Evolutionary conservation across 2,888 invertebrate genomes (phyloP).

Genomic region (Girardia tigrina): DNA sequence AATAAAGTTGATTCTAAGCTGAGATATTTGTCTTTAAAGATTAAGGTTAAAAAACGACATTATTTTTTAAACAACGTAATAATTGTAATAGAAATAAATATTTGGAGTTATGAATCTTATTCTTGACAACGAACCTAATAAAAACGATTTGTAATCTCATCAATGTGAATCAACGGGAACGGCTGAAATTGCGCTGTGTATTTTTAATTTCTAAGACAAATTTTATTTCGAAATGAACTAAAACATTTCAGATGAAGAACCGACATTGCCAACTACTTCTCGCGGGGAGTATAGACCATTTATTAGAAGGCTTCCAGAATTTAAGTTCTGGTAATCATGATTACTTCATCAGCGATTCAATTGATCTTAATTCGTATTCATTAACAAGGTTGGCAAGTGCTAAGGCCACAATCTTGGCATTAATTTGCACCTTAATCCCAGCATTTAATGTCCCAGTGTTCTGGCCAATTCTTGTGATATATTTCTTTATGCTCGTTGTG

Average conservation of each 20-base stretch:
- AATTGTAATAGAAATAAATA: too few relatives aligned
- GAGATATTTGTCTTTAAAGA: too few relatives aligned
- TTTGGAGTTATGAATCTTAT: too few relatives aligned
- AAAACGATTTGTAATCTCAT: too few relatives aligned
- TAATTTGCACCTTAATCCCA: conserved; percentile 85
- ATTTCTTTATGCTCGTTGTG: conserved; percentile 91
- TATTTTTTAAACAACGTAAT: too few relatives aligned
- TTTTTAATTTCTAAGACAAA: too few relatives aligned
- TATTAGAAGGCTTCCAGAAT: conserved; percentile 84
- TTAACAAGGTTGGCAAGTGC: conserved; percentile 65
- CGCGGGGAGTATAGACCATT: conserved; percentile 97
- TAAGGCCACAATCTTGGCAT: conserved; percentile 76
- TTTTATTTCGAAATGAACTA: too few relatives aligned
- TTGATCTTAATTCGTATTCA: not conserved
- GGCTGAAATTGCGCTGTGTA: too few relatives aligned
- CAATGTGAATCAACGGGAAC: too few relatives aligned
- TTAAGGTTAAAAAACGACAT: too few relatives aligned
- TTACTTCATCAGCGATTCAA: not conserved
- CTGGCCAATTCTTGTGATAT: conserved; percentile 99
- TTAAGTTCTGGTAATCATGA: conserved; percentile 73
- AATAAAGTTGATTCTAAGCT: too few relatives aligned
- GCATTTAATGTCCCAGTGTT: conserved; percentile 97
- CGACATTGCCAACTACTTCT: conserved; percentile 78
- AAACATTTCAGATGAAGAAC: conserved; percentile 61
- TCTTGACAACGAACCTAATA: too few relatives aligned